These are phyloP conservation scores for Cottoperca gobio DNA, from an alignment of 2,797 vertebrate genomes.

Conservation along the genomic window DNA sequence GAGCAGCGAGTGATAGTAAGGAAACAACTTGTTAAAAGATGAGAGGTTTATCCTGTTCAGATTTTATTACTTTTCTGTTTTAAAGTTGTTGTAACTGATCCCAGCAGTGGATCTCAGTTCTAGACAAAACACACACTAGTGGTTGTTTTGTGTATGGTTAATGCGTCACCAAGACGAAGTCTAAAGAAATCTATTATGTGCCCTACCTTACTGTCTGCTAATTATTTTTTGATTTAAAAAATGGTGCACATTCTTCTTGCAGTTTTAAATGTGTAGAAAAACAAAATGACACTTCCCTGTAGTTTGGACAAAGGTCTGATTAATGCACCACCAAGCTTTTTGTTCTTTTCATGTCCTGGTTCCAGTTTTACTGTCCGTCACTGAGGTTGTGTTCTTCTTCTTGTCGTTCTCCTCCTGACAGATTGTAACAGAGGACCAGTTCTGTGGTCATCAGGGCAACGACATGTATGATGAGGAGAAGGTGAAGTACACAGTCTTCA, in stretches of 20 bases:
- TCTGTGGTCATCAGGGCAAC: slow-evolving; percentile 99
- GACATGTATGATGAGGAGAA: slow-evolving; percentile 99
- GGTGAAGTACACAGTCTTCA: slow-evolving; percentile 99
- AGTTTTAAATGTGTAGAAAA: not conserved
- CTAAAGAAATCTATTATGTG: not conserved
- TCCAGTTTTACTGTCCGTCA: not conserved
- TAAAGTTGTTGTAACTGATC: not conserved
- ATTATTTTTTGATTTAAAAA: not conserved
- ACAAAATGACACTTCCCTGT: not conserved
- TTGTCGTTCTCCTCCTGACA: slow-evolving; percentile 59
- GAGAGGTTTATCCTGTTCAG: too few species aligned
- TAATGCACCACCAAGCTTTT: not conserved
- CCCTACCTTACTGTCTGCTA: not conserved
- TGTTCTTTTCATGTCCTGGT: not conserved
- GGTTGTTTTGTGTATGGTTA: not conserved
- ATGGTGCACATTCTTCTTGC: not conserved
- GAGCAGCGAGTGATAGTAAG: too few species aligned
- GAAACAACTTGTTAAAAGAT: too few species aligned
- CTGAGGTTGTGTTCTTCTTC: not conserved
- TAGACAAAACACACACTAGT: not conserved
- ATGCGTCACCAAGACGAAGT: not conserved
- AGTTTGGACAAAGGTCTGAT: not conserved
- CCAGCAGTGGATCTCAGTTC: not conserved
- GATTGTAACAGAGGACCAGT: slow-evolving; percentile 99
- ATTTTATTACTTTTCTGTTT: too few species aligned